phyloP scores from a whole-genome alignment of 2,888 invertebrate genomes.

The Agriotes lineatus region DNA sequence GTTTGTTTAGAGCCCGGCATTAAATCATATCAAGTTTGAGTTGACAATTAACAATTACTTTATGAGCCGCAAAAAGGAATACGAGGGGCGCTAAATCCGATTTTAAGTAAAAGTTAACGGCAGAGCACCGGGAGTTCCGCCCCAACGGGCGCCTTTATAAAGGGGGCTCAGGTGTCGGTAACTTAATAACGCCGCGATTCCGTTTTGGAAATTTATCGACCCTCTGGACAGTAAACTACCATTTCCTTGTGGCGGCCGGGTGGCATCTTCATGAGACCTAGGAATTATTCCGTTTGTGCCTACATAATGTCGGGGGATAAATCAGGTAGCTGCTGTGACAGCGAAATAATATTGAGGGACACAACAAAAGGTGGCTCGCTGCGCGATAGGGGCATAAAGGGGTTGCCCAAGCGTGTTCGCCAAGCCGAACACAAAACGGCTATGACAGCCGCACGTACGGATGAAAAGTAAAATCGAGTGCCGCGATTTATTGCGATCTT shows the following conservation, averaged over 20 bases:
- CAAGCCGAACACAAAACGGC: constrained; percentile 40
- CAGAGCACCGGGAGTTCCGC: too few relatives aligned
- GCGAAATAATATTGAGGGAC: constrained; percentile 50
- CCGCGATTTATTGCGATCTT: constrained; percentile 30
- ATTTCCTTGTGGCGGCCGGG: constrained; percentile 16
- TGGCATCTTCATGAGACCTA: constrained; percentile 18
- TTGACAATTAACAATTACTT: too few relatives aligned
- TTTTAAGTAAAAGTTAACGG: too few relatives aligned
- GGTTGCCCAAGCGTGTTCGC: constrained; percentile 45
- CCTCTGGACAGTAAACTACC: constrained; percentile 10
- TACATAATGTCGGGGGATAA: constrained; percentile 34
- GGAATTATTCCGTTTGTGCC: constrained; percentile 35
- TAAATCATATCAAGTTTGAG: too few relatives aligned
- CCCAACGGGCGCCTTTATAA: background rate
- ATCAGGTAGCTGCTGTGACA: constrained; percentile 47
- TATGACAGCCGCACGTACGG: constrained; percentile 39
- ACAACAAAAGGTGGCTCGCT: constrained; percentile 48
- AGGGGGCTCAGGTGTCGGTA: constrained; percentile 17
- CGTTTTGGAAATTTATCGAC: constrained; percentile 9
- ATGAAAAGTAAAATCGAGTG: constrained; percentile 37
- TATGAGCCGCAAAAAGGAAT: too few relatives aligned
- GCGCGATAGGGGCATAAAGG: constrained; percentile 44
- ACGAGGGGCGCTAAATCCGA: too few relatives aligned
- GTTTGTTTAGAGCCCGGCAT: too few relatives aligned
- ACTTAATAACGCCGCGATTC: constrained; percentile 15